These are phyloP conservation scores for Sisor rabdophorus DNA, from an alignment of 2,113 vertebrate genomes.

Conservation along the genomic window DNA sequence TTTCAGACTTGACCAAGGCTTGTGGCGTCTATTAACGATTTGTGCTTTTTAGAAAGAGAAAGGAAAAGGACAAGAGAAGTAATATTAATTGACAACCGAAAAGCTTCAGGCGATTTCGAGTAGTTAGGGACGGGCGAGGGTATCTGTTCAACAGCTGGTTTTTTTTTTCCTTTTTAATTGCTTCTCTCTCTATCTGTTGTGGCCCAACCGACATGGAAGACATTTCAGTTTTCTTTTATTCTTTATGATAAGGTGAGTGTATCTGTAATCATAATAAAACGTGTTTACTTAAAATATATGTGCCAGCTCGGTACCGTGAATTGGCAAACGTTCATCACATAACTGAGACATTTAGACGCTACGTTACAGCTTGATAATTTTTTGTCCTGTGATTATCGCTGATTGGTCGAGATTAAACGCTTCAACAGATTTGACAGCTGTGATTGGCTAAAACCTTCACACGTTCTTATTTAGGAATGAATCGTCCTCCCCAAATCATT, in stretches of 20 bases:
- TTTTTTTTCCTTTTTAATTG: constrained; percentile 50
- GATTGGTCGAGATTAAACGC: constrained; percentile 51
- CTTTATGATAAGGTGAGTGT: constrained; percentile 29
- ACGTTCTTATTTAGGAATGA: constrained; percentile 65
- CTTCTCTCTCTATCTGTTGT: constrained; percentile 56
- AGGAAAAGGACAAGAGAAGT: constrained; percentile 40
- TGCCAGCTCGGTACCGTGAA: not conserved
- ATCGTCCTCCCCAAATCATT: too few species aligned
- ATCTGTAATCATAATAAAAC: not conserved
- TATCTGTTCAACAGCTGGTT: constrained; percentile 42
- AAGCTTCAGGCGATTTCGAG: constrained; percentile 32
- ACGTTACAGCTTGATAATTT: constrained; percentile 11
- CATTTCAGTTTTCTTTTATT: not conserved
- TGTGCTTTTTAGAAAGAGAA: constrained; percentile 62
- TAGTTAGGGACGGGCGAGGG: not conserved
- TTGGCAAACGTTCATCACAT: not conserved
- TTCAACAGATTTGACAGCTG: constrained; percentile 50
- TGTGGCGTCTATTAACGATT: constrained; percentile 67
- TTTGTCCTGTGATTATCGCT: constrained; percentile 37
- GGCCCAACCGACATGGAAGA: constrained; percentile 41
- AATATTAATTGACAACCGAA: too few species aligned
- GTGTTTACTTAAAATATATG: not conserved
- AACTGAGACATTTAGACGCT: not conserved
- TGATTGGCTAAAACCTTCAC: constrained; percentile 64
- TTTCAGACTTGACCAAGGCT: constrained; percentile 48